Evolutionary conservation across 2,797 vertebrate species (phyloP).

Genomic region (Kryptolebias ocellatus): DNA sequence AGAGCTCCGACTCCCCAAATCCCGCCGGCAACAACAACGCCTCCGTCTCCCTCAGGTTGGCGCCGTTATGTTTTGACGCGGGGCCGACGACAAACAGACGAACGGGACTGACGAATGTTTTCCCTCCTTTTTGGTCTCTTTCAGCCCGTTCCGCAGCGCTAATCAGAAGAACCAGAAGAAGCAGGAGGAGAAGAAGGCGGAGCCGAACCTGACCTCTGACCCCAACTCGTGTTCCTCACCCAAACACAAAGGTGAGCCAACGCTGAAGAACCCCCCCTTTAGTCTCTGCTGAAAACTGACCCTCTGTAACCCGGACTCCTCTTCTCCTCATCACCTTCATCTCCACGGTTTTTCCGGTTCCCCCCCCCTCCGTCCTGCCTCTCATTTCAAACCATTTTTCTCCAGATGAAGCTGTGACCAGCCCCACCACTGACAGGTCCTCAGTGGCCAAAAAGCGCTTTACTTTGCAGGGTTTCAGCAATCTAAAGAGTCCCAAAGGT

Average conservation of each 20-base stretch:
- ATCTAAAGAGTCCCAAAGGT: constrained; percentile 95
- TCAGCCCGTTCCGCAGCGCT: constrained; percentile 86
- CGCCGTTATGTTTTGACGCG: neutral
- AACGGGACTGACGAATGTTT: too few relatives aligned
- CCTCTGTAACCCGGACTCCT: constrained; percentile 32
- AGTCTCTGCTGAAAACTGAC: neutral
- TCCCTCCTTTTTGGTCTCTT: neutral
- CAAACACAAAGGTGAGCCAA: constrained; percentile 86
- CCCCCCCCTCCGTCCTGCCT: neutral
- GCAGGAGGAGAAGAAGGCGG: constrained; percentile 88
- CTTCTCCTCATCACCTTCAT: constrained; percentile 42
- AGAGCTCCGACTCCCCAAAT: constrained; percentile 82
- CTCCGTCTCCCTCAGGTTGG: constrained; percentile 85
- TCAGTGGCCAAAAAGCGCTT: constrained; percentile 90
- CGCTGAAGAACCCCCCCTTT: neutral
- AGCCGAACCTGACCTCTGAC: constrained; percentile 76
- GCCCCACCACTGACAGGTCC: constrained; percentile 88
- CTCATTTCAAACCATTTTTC: constrained; percentile 50
- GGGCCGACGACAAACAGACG: neutral
- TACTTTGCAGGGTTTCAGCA: constrained; percentile 93
- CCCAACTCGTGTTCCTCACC: constrained; percentile 71
- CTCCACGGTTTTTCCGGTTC: constrained; percentile 43
- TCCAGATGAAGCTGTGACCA: constrained; percentile 86
- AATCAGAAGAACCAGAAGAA: constrained; percentile 85
- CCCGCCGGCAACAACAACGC: constrained; percentile 79